These are phyloP conservation scores for Nautilus pompilius DNA, from an alignment of 1,140 invertebrate genomes.

Conservation along the genomic window DNA sequence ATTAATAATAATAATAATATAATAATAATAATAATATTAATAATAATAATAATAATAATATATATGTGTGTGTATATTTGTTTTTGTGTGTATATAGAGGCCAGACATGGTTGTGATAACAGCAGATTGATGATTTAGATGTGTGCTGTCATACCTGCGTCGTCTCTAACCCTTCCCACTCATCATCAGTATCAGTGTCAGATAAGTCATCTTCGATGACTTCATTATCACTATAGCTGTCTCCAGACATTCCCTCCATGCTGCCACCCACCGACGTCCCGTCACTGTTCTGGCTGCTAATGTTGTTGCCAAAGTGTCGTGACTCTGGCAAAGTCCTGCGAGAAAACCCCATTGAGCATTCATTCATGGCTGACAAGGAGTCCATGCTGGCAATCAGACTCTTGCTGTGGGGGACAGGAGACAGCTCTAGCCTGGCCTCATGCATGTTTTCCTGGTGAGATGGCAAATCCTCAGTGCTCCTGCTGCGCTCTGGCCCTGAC, in stretches of 20 bases:
- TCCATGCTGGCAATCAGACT: background rate
- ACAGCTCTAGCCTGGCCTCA: background rate
- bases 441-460: constrained; percentile 1
- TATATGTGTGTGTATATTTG: too few species aligned
- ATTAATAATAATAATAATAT: too few species aligned
- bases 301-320: too few species aligned
- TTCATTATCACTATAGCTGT: constrained; percentile 18
- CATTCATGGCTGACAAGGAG: background rate
- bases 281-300: constrained; percentile 6
- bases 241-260: constrained; percentile 9
- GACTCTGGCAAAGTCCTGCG: too few species aligned
- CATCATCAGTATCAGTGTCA: constrained; percentile 27
- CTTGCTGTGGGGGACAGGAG: background rate
- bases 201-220: constrained; percentile 22
- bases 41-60: too few species aligned
- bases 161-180: constrained; percentile 25
- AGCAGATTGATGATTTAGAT: too few species aligned
- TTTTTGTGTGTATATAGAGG: too few species aligned
- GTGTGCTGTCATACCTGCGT: constrained; percentile 20
- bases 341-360: background rate
- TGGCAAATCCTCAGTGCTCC: constrained; percentile 1
- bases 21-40: too few species aligned
- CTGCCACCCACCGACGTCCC: constrained; percentile 3
- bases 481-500: background rate
- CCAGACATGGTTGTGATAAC: too few species aligned